Conservation (phyloP, 1,140 invertebrate genomes). For the Andrena cerasifolii region DNA sequence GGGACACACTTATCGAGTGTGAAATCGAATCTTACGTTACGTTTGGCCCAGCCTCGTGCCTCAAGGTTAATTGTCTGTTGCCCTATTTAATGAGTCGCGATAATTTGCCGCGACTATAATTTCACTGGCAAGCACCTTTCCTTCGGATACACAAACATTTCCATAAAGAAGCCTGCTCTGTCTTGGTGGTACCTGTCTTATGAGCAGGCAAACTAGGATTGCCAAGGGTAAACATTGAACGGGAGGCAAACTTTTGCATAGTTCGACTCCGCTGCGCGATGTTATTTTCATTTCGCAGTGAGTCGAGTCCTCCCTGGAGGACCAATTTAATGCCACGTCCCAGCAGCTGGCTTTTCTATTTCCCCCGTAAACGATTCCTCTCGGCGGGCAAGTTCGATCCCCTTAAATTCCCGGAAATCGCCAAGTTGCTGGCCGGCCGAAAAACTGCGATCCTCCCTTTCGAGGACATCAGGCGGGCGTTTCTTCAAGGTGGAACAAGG, state of each 20-base stretch:
- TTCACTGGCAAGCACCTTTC: too few relatives aligned
- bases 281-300: too few relatives aligned
- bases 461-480: background rate
- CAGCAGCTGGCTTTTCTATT: slow-evolving; percentile 26
- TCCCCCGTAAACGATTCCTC: slow-evolving; percentile 16
- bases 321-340: slow-evolving; percentile 23
- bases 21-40: slow-evolving; percentile 47
- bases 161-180: too few relatives aligned
- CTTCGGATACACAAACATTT: too few relatives aligned
- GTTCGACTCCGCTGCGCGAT: too few relatives aligned
- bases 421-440: slow-evolving; percentile 11
- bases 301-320: too few relatives aligned
- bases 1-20: slow-evolving; percentile 23
- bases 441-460: slow-evolving; percentile 28
- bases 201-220: too few relatives aligned
- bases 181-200: too few relatives aligned
- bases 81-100: slow-evolving; percentile 9
- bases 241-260: too few relatives aligned
- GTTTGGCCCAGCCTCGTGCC: slow-evolving; percentile 12
- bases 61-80: slow-evolving; percentile 26
- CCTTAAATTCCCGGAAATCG: slow-evolving; percentile 42
- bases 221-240: too few relatives aligned
- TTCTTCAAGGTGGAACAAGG: slow-evolving; percentile 41
- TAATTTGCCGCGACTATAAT: background rate
- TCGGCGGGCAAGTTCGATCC: slow-evolving; percentile 20